Conservation (phyloP, 2,888 invertebrate species). For the Mongoloraphidia duomilia region DNA sequence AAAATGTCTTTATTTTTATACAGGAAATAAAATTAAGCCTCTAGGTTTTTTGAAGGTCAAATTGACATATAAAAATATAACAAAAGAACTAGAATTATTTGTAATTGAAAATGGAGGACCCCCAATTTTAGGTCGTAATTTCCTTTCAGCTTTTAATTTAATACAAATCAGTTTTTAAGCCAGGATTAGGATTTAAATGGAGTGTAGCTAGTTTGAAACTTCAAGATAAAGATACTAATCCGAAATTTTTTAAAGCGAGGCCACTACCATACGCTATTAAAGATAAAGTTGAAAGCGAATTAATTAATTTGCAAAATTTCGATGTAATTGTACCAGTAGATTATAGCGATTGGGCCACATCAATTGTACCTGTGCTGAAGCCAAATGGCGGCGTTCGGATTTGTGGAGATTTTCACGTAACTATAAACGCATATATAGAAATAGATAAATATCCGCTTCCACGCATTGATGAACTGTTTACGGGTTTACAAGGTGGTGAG, state of each 20-base stretch:
- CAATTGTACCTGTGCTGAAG: slow-evolving; percentile 21
- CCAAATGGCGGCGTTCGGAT: slow-evolving; percentile 15
- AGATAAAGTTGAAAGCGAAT: slow-evolving; percentile 3
- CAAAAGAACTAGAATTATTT: too few species aligned
- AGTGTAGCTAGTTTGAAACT: not conserved
- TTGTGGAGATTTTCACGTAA: slow-evolving; percentile 22
- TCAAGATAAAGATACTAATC: slow-evolving; percentile 9
- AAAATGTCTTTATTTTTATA: too few species aligned
- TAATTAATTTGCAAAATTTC: slow-evolving; percentile 12
- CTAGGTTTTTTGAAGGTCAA: not conserved
- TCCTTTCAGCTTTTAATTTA: too few species aligned
- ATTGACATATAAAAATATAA: too few species aligned
- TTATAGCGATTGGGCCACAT: slow-evolving; percentile 21
- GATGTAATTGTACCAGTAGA: slow-evolving; percentile 14
- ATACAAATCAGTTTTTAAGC: too few species aligned
- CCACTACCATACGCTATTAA: slow-evolving; percentile 14
- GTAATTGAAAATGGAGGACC: too few species aligned
- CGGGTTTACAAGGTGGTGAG: slow-evolving; percentile 14
- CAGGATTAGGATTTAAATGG: too few species aligned
- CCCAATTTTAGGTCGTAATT: too few species aligned
- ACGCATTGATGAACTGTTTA: slow-evolving; percentile 10
- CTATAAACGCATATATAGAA: slow-evolving; percentile 7
- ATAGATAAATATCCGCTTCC: slow-evolving; percentile 7
- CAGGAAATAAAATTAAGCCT: not conserved
- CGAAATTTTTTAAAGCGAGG: slow-evolving; percentile 16